These are phyloP conservation scores for Nasonia vitripennis DNA, from an alignment of 1,140 invertebrate genomes.

Conservation along the genomic window DNA sequence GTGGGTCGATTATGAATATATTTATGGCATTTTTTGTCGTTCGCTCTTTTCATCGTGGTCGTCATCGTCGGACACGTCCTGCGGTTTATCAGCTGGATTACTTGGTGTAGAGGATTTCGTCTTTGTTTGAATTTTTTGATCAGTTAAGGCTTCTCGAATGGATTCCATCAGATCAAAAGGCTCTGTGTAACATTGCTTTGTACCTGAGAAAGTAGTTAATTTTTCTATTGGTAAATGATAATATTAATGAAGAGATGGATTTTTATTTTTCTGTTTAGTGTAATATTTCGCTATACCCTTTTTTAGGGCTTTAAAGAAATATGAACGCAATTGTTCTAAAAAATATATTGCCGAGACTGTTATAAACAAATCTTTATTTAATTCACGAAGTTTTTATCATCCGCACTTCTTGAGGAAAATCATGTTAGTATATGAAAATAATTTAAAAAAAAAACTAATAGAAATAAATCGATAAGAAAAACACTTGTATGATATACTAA, in stretches of 20 bases:
- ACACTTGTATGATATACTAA: not conserved
- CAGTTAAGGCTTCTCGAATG: conserved; percentile 75
- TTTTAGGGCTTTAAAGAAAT: too few species aligned
- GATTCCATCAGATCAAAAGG: conserved; percentile 77
- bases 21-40: conserved; percentile 70
- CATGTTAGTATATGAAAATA: too few species aligned
- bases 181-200: conserved; percentile 78
- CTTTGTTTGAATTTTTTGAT: conserved; percentile 65
- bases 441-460: too few species aligned
- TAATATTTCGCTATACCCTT: too few species aligned
- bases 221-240: not conserved
- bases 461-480: not conserved
- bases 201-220: conserved; percentile 74
- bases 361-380: too few species aligned
- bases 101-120: conserved; percentile 28
- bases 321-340: too few species aligned
- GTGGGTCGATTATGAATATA: too few species aligned
- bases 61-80: conserved; percentile 52
- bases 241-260: not conserved
- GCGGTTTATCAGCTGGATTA: conserved; percentile 57
- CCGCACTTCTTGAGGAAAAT: too few species aligned
- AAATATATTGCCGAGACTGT: too few species aligned
- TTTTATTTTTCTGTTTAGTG: too few species aligned
- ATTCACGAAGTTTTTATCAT: too few species aligned
- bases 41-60: conserved; percentile 49